Evolutionary conservation across 1,140 invertebrate species (phyloP), one percentile per base, ranked within the genome.

Genomic region (Drosophila yakuba): DNA sequence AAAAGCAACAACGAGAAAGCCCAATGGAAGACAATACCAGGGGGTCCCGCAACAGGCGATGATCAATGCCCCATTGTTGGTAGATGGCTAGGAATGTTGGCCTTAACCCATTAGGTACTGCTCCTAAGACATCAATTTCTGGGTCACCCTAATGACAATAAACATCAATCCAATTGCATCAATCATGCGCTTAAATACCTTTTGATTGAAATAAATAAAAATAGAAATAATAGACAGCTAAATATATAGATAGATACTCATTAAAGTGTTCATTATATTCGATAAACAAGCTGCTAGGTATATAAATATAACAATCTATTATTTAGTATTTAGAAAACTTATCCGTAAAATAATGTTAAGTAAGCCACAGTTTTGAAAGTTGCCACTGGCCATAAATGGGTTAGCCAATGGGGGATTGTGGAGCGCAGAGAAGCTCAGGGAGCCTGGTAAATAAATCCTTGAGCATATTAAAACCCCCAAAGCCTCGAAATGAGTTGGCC

Each of bases 401-500:
- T n/a, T 23, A 61, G 39, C 35, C 23, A 35, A 39, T 14, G 5
- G 36, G 23, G 10, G 17, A 56, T 38, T 20, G 32, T 12, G 50
- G 11, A 15, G 15, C 10, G 14, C 8, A 23, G 32, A 17, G 23
- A 17, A n/a, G 11, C 15, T 17, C 17, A 38, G 32, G 41, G 52
- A 60, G 74, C 15, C 47, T 52, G 59, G 17, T 39, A 52, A 47
- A 74, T 63, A 77, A 81, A 77, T 77, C 78, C 61, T 77, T 76
- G 72, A 48, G 76, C 61, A 57, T 66, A 78, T 78, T 78, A 74
- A 78, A 78, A 74, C 32, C 43, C 50, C 64, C 25, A 73, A 72
- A 75, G 74, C 44, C 56, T 58, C 44, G 50, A 62, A 83, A 75
- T 71, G 75, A 74, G 71, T 74, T 59, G 28, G 56, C 52, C 15